Base-by-base conservation (phyloP, 1,140 invertebrate genomes). In the Dendroctonus ponderosae region DNA sequence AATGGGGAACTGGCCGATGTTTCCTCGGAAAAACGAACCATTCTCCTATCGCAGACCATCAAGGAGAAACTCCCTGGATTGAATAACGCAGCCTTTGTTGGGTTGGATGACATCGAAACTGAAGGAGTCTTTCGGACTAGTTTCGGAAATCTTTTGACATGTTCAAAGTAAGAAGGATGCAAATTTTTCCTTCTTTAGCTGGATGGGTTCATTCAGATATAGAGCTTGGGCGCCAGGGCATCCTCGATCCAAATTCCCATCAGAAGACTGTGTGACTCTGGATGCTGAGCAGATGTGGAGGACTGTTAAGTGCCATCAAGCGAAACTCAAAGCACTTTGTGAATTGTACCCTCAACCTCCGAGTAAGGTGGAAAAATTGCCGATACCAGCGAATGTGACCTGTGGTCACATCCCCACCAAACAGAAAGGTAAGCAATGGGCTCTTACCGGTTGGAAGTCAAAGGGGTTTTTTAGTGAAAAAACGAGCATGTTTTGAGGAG, bases 141-240 rank as follows among this genome's bases (percentile, higher is more conserved):
- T 71, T 79, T 74, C 81, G 86, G 80, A 42, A 80, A 85, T 59
- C 70, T 76, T 5, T 58, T 89, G 56, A 78, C 78, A 6, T 90
- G 87, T 72, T 81, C 81, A 0, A 79, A 81, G 68, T 69, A 38
- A 52, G 15, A 0, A 26, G 40, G 38, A 49, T 50, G 7, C 14
- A 44, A 14, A 9, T 43, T 0, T 40, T 38, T 57, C 3, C 9
- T 39, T 11, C 6, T 42, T 43, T 38, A 38, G 8, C 6, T 38
- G 40, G 26, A 26, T 26, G 26, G 26, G 26, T 26, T 26, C 26
- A 2, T 26, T 63, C 37, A 65, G 62, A 54, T 70, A 38, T 56
- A 79, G 86, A 40, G 86, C 86, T 8, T 90, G 87, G 88, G 85
- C 83, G 0, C 82, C 83, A 5, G 83, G 84, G 0, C 82, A 89